These are phyloP conservation scores for Chironomus tentans DNA, from an alignment of 2,888 invertebrate species.

Conservation along the genomic window DNA sequence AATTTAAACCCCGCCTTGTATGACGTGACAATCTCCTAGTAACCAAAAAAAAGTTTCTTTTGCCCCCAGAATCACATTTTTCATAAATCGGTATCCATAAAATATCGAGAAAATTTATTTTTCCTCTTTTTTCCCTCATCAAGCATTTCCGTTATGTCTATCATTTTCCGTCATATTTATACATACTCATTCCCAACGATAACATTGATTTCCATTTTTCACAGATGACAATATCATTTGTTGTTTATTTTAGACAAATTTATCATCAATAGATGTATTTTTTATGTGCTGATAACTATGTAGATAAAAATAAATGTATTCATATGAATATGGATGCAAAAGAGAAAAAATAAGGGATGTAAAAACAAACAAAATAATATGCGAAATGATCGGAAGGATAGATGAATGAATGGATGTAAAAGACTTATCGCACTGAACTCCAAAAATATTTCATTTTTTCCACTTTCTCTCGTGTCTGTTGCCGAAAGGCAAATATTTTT, in stretches of 20 bases:
- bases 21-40: neutral
- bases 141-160: neutral
- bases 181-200: neutral
- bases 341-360: too few species aligned
- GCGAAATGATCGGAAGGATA: too few species aligned
- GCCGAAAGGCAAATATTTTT: too few species aligned
- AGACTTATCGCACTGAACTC: too few species aligned
- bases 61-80: neutral
- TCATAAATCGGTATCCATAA: neutral
- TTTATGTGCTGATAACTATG: neutral
- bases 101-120: neutral
- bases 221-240: neutral
- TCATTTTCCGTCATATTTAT: neutral
- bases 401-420: too few species aligned
- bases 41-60: neutral
- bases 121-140: neutral
- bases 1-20: neutral
- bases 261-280: neutral
- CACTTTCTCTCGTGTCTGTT: too few species aligned
- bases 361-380: too few species aligned
- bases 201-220: conserved; percentile 4
- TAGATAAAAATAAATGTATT: neutral
- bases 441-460: too few species aligned
- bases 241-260: neutral
- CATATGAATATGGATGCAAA: too few species aligned